Evolutionary conservation across 2,113 vertebrate species (phyloP).

Genomic region (Acrocephalus arundinaceus): DNA sequence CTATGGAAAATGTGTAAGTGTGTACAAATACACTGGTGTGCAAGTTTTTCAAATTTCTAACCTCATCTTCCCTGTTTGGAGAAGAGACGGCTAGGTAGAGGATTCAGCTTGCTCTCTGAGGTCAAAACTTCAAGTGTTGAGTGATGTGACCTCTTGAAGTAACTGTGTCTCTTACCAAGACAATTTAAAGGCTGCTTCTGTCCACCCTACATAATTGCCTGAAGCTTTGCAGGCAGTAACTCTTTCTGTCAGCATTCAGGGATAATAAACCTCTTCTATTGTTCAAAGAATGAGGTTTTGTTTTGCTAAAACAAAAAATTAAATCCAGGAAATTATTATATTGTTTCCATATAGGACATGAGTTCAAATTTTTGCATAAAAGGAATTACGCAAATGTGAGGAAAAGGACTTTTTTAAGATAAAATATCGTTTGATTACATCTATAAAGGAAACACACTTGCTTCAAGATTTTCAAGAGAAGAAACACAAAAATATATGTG

Average conservation of each 20-base stretch:
- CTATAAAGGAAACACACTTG: background rate
- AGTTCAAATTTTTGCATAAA: background rate
- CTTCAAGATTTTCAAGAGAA: background rate
- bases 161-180: background rate
- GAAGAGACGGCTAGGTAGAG: background rate
- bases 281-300: background rate
- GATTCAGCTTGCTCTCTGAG: background rate
- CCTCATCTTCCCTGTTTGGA: background rate
- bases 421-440: background rate
- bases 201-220: background rate
- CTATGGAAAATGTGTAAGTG: background rate
- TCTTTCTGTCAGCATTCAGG: background rate
- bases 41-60: background rate
- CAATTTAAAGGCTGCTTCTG: background rate
- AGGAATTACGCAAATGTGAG: background rate
- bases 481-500: background rate
- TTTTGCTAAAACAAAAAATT: background rate
- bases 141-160: background rate
- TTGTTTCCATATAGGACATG: background rate
- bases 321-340: background rate
- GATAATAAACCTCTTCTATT: background rate
- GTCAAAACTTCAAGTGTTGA: background rate
- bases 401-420: background rate
- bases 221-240: background rate
- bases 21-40: background rate